Base-by-base conservation (phyloP, 2,113 vertebrate species). In the Haemorhous mexicanus region DNA sequence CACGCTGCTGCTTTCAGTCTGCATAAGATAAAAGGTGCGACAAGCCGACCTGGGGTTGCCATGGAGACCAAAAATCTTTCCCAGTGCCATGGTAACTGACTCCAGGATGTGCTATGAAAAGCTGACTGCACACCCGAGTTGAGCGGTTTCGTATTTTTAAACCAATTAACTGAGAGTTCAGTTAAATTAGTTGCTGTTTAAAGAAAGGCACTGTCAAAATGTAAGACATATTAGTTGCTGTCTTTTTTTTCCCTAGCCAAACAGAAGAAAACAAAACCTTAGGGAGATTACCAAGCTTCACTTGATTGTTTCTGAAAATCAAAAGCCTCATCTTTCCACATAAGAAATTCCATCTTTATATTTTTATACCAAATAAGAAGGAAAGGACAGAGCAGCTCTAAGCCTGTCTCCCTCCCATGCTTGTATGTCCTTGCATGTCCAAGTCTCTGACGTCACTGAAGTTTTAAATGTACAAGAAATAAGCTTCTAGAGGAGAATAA, bases 41-140 rank as follows among this genome's bases (percentile, higher is more conserved):
- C 59, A 43, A 94, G 96, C 95, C 61, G 72, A 97, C 96, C 96
- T 95, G 96, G 94, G 95, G 98, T 99, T 99, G 97, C 98, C 97
- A 98, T 98, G 98, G 98, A 96, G 97, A 99, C 98, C 96, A 95
- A 94, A 59, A 97, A 98, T 98, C 97, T 95, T 98, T 97, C 92
- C 55, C 85, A 98, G 97, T 92, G 63, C 98, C 98, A 98, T 98
- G 97, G 98, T 97, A 99, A 99, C 98, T 97, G 98, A 95, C 95
- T 98, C 94, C 8, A n/a, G 97, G 95, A 97, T 97, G 96, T 89
- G 95, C 96, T 95, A 97, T 95, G 97, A 93, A 93, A 95, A 97
- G 95, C 97, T 95, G 96, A 85, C 87, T 97, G 94, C 96, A 95
- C 95, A 97, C 93, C 94, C 95, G 63, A 77, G 94, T 93, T 52